Evolutionary conservation across 2,888 invertebrate species (phyloP).

Genomic region (Dioctria rufipes): DNA sequence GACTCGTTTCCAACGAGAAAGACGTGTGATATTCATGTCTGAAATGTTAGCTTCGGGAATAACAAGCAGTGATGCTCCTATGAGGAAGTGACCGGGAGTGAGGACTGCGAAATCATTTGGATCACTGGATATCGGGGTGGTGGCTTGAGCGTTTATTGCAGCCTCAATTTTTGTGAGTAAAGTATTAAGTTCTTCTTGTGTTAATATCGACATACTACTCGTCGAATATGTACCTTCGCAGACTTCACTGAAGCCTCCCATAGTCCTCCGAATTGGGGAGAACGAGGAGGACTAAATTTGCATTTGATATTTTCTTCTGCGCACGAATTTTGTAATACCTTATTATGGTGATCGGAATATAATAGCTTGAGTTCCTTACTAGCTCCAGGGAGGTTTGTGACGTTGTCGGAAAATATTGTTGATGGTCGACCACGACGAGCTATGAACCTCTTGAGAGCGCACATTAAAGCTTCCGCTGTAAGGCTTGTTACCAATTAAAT

Average conservation of each 20-base stretch:
- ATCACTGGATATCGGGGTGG: background rate
- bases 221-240: conserved; percentile 20
- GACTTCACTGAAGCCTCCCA: conserved; percentile 41
- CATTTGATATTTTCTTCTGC: conserved; percentile 12
- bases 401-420: conserved; percentile 27
- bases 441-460: background rate
- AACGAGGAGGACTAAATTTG: conserved; percentile 36
- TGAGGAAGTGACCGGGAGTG: background rate
- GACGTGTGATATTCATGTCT: background rate
- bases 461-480: too few relatives aligned
- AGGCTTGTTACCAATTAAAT: too few relatives aligned
- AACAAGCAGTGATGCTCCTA: background rate
- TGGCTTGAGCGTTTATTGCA: background rate
- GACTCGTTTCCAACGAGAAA: too few relatives aligned
- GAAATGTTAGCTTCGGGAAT: conserved; percentile 4
- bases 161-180: conserved; percentile 24
- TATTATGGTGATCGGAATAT: conserved; percentile 13
- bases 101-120: background rate
- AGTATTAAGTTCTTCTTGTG: conserved; percentile 17
- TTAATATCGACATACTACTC: background rate
- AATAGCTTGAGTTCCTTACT: conserved; percentile 35
- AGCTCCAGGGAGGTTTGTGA: conserved; percentile 32
- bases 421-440: background rate
- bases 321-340: conserved; percentile 13
- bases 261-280: conserved; percentile 27